Evolutionary conservation across 1,140 invertebrate species (phyloP), one percentile per base, ranked within the genome.

Genomic region (Agrilus planipennis): DNA sequence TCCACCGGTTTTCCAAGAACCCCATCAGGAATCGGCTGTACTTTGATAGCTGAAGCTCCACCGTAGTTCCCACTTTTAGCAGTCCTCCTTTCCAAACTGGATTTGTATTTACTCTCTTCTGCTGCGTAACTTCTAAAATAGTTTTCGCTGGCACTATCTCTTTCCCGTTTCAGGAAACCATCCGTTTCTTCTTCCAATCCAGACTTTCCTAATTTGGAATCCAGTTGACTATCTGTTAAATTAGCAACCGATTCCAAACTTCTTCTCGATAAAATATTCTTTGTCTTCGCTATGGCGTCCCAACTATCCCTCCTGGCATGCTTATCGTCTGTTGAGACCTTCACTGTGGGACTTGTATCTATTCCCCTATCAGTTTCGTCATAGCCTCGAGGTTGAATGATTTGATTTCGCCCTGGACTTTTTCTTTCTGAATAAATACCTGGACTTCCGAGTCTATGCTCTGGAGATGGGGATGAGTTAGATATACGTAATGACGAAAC

Each of bases 1-100:
- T 90, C 85, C 9, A 95, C 88, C 29, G 87, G 87, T 61, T 87
- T 76, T 45, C 89, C 87, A 16, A 93, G 74, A 12, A 84, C 68
- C 42, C 85, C 86, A 63, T 90, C 83, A 32, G 86, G 81, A 51
- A 88, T 85, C 42, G 79, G 76, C 51, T 79, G 84, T 32, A 97
- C 88, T 60, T 80, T 72, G 50, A 96, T 87, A 47, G 84, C 76
- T 55, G 76, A 73, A 34, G 87, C 80, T 68, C 75, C 74, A 1
- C 50, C 49, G 28, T 54, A 56, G 41, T 31, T 42, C 16, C 45
- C 44, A 12, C 44, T 45, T 21, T 41, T 44, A 22, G 36, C 29
- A 12, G 36, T 40, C 30, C 52, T 55, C 28, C 39, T 52, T 15
- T 55, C 51, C 3, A 42, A 25, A 21, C 47, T 55, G n/a, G 48